phyloP scores from a whole-genome alignment of 1,140 invertebrate genomes.

The Pseudomyrmex flavicornis region DNA sequence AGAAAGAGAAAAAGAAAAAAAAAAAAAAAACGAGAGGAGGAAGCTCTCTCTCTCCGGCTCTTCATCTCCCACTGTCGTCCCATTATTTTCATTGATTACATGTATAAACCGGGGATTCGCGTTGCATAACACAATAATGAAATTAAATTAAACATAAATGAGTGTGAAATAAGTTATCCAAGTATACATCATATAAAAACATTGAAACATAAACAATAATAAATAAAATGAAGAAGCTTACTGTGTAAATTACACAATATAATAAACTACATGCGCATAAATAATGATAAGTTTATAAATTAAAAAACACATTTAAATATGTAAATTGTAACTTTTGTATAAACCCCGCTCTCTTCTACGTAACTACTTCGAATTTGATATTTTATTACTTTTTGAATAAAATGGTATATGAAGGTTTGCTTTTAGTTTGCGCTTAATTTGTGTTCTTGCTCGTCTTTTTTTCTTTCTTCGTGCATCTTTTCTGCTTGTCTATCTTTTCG shows the following conservation, averaged over 20 bases:
- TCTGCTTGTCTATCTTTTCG: constrained; percentile 16
- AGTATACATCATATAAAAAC: background rate
- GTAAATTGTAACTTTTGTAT: too few species aligned
- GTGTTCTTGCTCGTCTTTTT: background rate
- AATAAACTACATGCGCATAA: too few species aligned
- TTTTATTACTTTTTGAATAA: too few species aligned
- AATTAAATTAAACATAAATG: background rate
- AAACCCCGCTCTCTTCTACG: too few species aligned
- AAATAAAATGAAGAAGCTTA: too few species aligned
- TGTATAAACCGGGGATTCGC: background rate
- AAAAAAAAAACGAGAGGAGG: background rate
- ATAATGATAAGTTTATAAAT: too few species aligned
- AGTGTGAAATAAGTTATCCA: background rate
- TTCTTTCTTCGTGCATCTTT: background rate
- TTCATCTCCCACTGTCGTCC: constrained; percentile 24
- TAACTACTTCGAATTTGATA: too few species aligned
- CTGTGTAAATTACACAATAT: too few species aligned
- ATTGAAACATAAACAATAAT: background rate
- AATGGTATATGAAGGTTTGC: background rate
- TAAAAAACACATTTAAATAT: too few species aligned
- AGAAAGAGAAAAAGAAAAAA: background rate
- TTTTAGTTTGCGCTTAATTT: background rate
- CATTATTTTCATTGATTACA: constrained; percentile 51
- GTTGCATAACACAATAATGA: background rate
- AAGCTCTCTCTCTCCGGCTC: constrained; percentile 27